Percentiles rank a stretch among this genome's conserved stretches.
phyloP scores from a whole-genome alignment of 2,888 invertebrate genomes.

The Cheilosia impressa region DNA sequence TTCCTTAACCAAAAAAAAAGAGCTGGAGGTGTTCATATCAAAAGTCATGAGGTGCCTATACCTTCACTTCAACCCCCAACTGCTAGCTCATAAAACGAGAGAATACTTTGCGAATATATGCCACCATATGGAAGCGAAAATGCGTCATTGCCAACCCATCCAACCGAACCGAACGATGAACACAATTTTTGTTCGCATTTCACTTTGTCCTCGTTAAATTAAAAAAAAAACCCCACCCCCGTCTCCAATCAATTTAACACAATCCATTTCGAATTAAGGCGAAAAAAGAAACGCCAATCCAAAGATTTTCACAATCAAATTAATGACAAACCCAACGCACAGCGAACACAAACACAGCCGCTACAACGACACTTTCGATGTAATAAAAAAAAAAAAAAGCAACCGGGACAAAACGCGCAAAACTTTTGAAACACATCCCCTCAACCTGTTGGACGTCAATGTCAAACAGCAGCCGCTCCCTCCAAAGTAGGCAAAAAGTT shows the following conservation, averaged over 20 bases:
- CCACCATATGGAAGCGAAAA: constrained; percentile 29
- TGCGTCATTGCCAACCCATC: constrained; percentile 15
- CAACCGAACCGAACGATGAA: background rate
- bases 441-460: constrained; percentile 69
- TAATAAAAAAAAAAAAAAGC: constrained; percentile 18
- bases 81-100: background rate
- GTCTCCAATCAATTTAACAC: background rate
- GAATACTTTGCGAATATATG: background rate
- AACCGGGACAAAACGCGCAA: constrained; percentile 26
- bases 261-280: constrained; percentile 60
- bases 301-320: constrained; percentile 55
- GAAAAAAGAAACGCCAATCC: constrained; percentile 30
- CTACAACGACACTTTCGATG: constrained; percentile 22
- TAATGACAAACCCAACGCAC: constrained; percentile 48
- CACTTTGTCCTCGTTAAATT: constrained; percentile 15
- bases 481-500: constrained; percentile 51
- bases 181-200: background rate
- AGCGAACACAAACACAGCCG: constrained; percentile 22
- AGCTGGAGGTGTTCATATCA: too few relatives aligned
- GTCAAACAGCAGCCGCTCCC: constrained; percentile 36
- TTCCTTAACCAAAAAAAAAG: too few relatives aligned
- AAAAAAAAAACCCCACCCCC: background rate
- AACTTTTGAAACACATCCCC: constrained; percentile 39
- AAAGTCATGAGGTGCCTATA: too few relatives aligned
- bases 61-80: background rate